Percentiles rank a stretch among this genome's conserved stretches.
These are phyloP conservation scores for Ceratothoa steindachneri DNA, from an alignment of 2,888 invertebrate species.

Conservation along the genomic window DNA sequence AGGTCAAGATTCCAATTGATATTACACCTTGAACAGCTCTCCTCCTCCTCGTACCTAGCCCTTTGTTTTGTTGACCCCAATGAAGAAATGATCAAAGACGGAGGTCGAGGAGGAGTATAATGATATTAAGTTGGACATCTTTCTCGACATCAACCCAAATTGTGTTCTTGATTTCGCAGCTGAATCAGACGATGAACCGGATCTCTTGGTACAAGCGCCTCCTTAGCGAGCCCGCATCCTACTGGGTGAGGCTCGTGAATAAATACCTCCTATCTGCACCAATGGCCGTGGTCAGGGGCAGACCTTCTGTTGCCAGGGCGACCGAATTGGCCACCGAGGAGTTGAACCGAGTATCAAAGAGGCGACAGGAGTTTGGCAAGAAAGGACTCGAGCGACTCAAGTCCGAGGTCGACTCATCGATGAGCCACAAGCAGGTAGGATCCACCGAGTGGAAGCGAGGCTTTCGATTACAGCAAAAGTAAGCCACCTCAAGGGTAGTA, in stretches of 20 bases:
- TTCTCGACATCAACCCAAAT: no score
- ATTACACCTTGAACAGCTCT: no score
- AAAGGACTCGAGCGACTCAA: conserved; percentile 66
- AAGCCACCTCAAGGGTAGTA: no score
- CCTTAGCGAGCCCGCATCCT: conserved; percentile 61
- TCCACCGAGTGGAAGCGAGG: no score
- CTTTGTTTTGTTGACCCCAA: no score
- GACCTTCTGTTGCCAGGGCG: conserved; percentile 62
- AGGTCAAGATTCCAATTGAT: no score
- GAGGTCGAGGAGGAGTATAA: no score
- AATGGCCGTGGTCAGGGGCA: conserved; percentile 59
- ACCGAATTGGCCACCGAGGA: conserved; percentile 64
- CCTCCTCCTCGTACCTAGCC: no score
- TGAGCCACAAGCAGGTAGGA: conserved; percentile 61
- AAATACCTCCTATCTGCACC: conserved; percentile 66
- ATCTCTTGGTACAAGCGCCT: conserved; percentile 55
- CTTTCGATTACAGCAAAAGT: no score
- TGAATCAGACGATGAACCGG: conserved; percentile 64
- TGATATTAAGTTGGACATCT: no score
- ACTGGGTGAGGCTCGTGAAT: conserved; percentile 68
- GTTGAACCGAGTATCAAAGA: conserved; percentile 65
- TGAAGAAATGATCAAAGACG: no score
- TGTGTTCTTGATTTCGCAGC: no score
- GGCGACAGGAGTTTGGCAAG: conserved; percentile 63
- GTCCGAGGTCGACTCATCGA: conserved; percentile 63